Evolutionary conservation across 2,113 vertebrate genomes (phyloP).

Genomic region (Cariama cristata): DNA sequence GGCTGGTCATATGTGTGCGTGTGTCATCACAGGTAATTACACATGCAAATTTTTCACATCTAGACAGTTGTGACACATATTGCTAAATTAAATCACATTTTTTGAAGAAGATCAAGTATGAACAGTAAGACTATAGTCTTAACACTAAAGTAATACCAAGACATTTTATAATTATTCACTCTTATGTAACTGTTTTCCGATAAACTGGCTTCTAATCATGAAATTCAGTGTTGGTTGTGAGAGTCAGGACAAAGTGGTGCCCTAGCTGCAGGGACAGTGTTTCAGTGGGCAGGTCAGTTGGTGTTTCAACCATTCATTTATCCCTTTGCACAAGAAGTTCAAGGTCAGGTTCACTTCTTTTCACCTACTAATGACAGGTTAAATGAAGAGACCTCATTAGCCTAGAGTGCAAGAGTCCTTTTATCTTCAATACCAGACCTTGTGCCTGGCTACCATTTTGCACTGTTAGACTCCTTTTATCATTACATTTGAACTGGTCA

Average conservation of each 20-base stretch:
- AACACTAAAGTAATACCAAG: not conserved
- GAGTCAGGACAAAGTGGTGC: not conserved
- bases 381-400: not conserved
- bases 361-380: not conserved
- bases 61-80: not conserved
- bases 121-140: constrained; percentile 22
- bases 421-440: not conserved
- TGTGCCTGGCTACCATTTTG: not conserved
- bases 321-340: not conserved
- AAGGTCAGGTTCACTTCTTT: not conserved
- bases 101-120: not conserved
- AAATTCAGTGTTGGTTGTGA: not conserved
- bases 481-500: not conserved
- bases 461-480: not conserved
- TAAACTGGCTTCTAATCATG: not conserved
- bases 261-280: not conserved
- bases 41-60: not conserved
- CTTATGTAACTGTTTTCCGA: not conserved
- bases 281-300: not conserved
- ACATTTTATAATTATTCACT: constrained; percentile 1
- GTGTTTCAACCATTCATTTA: not conserved
- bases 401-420: not conserved
- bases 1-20: not conserved
- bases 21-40: not conserved
- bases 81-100: not conserved